Evolutionary conservation across 2,888 invertebrate genomes (phyloP), one percentile per base, ranked within the genome.

Genomic region (Lithodes maja): DNA sequence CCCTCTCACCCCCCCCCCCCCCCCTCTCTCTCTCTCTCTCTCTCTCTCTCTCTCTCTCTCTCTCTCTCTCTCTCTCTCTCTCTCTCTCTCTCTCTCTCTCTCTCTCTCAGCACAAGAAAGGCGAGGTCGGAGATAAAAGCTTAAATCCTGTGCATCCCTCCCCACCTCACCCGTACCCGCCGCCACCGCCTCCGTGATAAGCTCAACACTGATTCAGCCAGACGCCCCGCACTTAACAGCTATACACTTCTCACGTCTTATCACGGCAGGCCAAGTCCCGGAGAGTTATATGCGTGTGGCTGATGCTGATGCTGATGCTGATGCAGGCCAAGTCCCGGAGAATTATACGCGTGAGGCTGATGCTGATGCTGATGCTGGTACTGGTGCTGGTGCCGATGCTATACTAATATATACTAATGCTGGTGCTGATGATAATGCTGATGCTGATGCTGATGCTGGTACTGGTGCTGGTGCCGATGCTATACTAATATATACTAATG

Each of bases 51-150:
- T 61, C 12, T 61, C 61, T 61, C 12, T 12, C 12, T 61, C 61
- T 61, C 61, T 12, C 12, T 12, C 12, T 61, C 61, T 12, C 12
- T 12, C 5, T 5, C 7, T 61, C 61, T 12, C 61, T 7, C 12
- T 61, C 61, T 61, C 61, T 61, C 61, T 61, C 61, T 61, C 61
- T 61, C 61, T 61, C 12, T 61, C 61, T 61, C 12, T 61, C 61
- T 61, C 61, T 61, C 61, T 61, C 61, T 61, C 61, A 71, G 15
- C n/a, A 12, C 71, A 3, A 2, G 71, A 71, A 71, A 71, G 71
- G n/a, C 71, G 71, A 71, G 71, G 71, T 71, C 71, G 71, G 71
- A 71, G 71, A 71, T 71, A 71, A 71, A 71, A 71, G 71, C 71
- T 71, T 71, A 17, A 71, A 71, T 71, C 71, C 71, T 71, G 3